A percentile compares a stretch with the other conserved stretches of the same genome.
phyloP scores from a whole-genome alignment of 1,140 invertebrate genomes.

The Tenebrio molitor region DNA sequence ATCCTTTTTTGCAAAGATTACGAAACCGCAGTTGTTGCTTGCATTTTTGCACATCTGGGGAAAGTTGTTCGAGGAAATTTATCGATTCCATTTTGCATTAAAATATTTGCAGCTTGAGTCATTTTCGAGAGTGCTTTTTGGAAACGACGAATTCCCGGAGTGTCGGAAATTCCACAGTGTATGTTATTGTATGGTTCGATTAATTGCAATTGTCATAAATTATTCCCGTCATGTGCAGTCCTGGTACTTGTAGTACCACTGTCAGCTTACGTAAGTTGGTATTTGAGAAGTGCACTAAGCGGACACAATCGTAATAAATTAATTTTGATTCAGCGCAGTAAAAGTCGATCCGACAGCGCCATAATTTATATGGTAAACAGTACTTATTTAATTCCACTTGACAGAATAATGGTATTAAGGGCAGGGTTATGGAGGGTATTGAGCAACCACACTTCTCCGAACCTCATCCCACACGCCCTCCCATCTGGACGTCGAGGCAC shows the following conservation, averaged over 20 bases:
- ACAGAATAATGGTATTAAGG: constrained; percentile 33
- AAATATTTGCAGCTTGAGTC: too few species aligned
- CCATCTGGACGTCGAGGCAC: constrained; percentile 33
- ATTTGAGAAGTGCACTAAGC: constrained; percentile 11
- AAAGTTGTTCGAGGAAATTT: too few species aligned
- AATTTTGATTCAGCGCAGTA: constrained; percentile 20
- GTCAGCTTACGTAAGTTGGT: constrained; percentile 1
- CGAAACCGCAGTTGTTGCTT: too few species aligned
- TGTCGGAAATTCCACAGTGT: neutral
- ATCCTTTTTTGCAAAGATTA: too few species aligned
- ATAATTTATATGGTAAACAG: constrained; percentile 37
- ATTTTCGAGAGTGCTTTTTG: too few species aligned
- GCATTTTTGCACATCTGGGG: too few species aligned
- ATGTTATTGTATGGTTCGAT: neutral
- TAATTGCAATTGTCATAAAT: constrained; percentile 22
- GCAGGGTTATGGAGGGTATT: constrained; percentile 38
- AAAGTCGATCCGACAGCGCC: constrained; percentile 15
- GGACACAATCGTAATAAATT: constrained; percentile 13
- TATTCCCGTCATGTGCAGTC: constrained; percentile 8
- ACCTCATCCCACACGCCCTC: constrained; percentile 44
- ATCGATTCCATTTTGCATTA: too few species aligned
- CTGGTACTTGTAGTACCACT: neutral
- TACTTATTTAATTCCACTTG: constrained; percentile 14
- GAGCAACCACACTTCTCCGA: constrained; percentile 34
- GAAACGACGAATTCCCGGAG: too few species aligned